Percentiles rank a stretch among this genome's conserved stretches.
phyloP scores from a whole-genome alignment of 2,888 invertebrate species.

The Diachrysia chrysitis region DNA sequence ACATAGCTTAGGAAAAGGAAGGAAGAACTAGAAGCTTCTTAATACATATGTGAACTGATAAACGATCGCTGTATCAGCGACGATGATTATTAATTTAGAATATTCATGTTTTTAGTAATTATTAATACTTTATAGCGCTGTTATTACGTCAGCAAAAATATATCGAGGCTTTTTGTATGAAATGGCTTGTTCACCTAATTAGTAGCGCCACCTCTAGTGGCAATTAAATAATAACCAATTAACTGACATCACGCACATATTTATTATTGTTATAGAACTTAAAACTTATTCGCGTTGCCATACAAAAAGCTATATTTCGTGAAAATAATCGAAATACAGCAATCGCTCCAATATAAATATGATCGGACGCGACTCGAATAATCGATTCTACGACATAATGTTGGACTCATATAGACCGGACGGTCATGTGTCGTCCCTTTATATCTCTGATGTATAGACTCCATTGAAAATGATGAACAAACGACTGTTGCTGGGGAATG shows the following conservation, averaged over 20 bases:
- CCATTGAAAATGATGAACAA: slow-evolving; percentile 16
- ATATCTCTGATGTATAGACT: slow-evolving; percentile 13
- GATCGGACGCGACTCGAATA: slow-evolving; percentile 22
- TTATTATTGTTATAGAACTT: too few species aligned
- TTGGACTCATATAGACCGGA: background rate
- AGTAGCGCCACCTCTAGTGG: background rate
- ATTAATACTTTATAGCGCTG: background rate
- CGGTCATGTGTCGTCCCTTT: slow-evolving; percentile 11
- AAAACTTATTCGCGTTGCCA: background rate
- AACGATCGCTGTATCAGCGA: too few species aligned
- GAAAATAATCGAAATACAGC: slow-evolving; percentile 7
- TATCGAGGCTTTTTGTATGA: background rate
- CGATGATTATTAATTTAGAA: background rate
- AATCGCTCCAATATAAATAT: slow-evolving; percentile 36
- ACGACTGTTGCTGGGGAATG: background rate
- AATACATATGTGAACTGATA: too few species aligned
- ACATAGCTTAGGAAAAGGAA: too few species aligned
- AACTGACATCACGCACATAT: background rate
- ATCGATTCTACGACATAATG: slow-evolving; percentile 24
- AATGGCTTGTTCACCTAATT: background rate
- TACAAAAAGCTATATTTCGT: background rate
- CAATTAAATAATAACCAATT: background rate
- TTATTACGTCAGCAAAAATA: background rate
- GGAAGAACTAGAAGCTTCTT: too few species aligned
- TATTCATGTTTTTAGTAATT: background rate